Evolutionary conservation across 2,113 vertebrate species (phyloP).

Genomic region (Bujurquina vittata): DNA sequence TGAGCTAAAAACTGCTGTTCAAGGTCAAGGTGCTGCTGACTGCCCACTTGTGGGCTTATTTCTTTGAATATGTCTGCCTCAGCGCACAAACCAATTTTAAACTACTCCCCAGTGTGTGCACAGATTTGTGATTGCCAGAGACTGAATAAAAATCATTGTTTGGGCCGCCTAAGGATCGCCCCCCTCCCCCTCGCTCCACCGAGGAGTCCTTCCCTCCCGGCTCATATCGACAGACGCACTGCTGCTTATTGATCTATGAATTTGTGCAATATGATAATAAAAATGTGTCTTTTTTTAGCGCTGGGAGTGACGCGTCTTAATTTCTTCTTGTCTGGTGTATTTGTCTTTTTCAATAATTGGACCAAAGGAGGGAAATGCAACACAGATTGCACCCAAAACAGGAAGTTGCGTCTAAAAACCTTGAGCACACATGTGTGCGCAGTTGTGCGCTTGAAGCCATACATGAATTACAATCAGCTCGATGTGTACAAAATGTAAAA

Average conservation of each 20-base stretch:
- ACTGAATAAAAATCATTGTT: constrained; percentile 62
- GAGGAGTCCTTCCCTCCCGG: constrained; percentile 48
- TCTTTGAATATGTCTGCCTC: constrained; percentile 28
- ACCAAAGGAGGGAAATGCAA: neutral
- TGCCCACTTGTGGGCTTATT: constrained; percentile 34
- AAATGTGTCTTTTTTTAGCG: constrained; percentile 45
- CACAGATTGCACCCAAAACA: neutral
- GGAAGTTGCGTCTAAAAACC: neutral
- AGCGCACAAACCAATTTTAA: constrained; percentile 47
- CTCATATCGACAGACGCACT: constrained; percentile 66
- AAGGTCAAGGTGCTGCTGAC: constrained; percentile 40
- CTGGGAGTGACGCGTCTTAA: constrained; percentile 33
- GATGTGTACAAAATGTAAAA: constrained; percentile 4
- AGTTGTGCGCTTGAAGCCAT: constrained; percentile 6
- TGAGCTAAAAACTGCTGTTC: constrained; percentile 21
- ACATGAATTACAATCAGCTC: constrained; percentile 2
- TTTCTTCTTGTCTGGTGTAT: neutral
- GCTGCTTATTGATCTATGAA: constrained; percentile 73
- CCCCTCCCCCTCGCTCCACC: constrained; percentile 40
- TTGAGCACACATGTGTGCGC: neutral
- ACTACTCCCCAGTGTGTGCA: constrained; percentile 26
- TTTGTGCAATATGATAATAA: constrained; percentile 72
- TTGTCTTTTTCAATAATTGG: neutral
- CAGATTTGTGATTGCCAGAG: constrained; percentile 54
- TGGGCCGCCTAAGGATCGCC: constrained; percentile 36